phyloP scores from a whole-genome alignment of 2,113 vertebrate species.

The Petrocephalus microphthalmus region DNA sequence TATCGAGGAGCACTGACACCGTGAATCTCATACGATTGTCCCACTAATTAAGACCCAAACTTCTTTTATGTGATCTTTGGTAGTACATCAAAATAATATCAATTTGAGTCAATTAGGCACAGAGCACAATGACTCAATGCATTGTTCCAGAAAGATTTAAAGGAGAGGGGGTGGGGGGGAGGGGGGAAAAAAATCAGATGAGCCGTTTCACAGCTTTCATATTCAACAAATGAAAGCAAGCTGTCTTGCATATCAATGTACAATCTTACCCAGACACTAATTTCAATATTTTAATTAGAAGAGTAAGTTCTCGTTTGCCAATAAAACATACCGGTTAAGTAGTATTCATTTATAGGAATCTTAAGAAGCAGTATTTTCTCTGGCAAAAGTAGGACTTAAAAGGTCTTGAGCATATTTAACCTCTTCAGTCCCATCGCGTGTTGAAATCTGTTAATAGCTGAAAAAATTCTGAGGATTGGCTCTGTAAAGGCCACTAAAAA shows the following conservation, averaged over 20 bases:
- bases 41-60: conserved; percentile 57
- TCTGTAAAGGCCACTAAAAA: conserved; percentile 8
- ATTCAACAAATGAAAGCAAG: conserved; percentile 43
- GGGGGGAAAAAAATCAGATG: conserved; percentile 22
- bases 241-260: conserved; percentile 50
- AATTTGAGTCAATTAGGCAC: conserved; percentile 59
- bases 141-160: conserved; percentile 46
- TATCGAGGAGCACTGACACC: conserved; percentile 61
- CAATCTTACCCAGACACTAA: conserved; percentile 45
- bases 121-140: conserved; percentile 44
- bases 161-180: background rate
- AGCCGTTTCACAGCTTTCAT: conserved; percentile 48
- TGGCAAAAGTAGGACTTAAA: conserved; percentile 25
- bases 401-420: conserved; percentile 24
- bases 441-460: conserved; percentile 21
- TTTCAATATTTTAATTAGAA: conserved; percentile 54
- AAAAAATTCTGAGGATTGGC: conserved; percentile 4
- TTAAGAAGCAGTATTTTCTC: conserved; percentile 18
- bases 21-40: conserved; percentile 60
- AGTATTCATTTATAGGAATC: conserved; percentile 20
- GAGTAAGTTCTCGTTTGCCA: conserved; percentile 38
- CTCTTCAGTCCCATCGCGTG: conserved; percentile 19
- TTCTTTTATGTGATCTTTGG: conserved; percentile 53
- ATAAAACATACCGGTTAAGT: conserved; percentile 31
- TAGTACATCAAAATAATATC: conserved; percentile 61